Percentiles rank a stretch among this genome's conserved stretches.
These are phyloP conservation scores for Cyrtonyx montezumae DNA, from an alignment of 2,113 vertebrate species.

Conservation along the genomic window DNA sequence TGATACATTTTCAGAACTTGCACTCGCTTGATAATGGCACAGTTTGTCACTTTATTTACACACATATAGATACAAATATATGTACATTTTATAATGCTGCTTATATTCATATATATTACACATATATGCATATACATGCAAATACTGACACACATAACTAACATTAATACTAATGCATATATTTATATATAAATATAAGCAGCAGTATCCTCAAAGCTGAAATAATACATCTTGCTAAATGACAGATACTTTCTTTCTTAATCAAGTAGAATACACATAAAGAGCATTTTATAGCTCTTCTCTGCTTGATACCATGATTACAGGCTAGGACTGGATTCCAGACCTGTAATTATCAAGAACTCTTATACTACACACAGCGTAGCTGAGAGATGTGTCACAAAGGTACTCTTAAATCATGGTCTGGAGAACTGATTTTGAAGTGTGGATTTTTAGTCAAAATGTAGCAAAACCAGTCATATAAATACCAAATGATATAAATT, in stretches of 20 bases:
- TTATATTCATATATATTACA: neutral
- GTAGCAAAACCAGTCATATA: neutral
- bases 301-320: neutral
- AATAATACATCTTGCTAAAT: neutral
- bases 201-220: neutral
- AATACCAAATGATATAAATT: neutral
- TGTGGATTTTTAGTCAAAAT: neutral
- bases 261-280: neutral
- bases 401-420: neutral
- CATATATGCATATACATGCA: neutral
- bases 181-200: neutral
- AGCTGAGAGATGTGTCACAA: neutral
- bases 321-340: neutral
- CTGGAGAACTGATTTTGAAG: neutral
- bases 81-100: neutral
- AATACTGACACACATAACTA: neutral
- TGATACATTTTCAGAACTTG: neutral
- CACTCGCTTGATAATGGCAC: neutral
- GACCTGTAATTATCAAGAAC: neutral
- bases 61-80: neutral
- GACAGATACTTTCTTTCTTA: neutral
- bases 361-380: neutral
- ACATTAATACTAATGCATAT: neutral
- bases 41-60: neutral
- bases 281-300: neutral